Evolutionary conservation across 2,113 vertebrate genomes (phyloP), one percentile per base, ranked within the genome.

Genomic region (Odontesthes bonariensis): DNA sequence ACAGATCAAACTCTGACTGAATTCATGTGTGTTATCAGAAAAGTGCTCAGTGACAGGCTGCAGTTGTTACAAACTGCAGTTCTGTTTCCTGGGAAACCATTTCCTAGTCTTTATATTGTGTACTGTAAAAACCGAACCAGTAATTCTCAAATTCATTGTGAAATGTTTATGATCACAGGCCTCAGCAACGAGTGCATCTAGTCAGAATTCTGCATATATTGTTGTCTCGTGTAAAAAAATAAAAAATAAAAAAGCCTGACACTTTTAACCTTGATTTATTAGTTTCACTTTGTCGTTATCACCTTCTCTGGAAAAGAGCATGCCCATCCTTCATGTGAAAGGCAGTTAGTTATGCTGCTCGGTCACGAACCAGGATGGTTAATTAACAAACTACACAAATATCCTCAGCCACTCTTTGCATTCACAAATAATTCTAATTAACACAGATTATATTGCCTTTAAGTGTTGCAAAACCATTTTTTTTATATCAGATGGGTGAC

Each of bases 21-120:
- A 42, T 42, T 49, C n/a, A 27, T 67, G 6, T 65, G 51, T 22
- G 61, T 75, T 46, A 74, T 54, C 14, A 44, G 57, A 47, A 71
- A 79, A 67, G 72, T 70, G 59, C 10, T 81, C n/a, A 51, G 40
- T 65, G 75, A 67, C 55, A 63, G 23, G 60, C 54, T 44, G 52
- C 19, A 33, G 79, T 5, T 13, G 72, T 47, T 58, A 44, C 13
- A 12, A 66, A 35, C 51, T 73, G 16, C 8, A 68, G 40, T 32
- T 47, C 66, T 65, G 68, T 85, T 79, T 84, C 83, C 77, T 77
- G 73, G 75, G 78, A 82, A 86, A 80, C 75, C 55, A 20, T 53
- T 74, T 16, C 46, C 66, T 35, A 66, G 27, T 81, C 52, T 54
- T 20, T 33, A 31, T 74, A 51, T 22, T 2, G 5, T 31, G 32